Evolutionary conservation across 2,888 invertebrate species (phyloP).

Genomic region (Byasa hedistus): DNA sequence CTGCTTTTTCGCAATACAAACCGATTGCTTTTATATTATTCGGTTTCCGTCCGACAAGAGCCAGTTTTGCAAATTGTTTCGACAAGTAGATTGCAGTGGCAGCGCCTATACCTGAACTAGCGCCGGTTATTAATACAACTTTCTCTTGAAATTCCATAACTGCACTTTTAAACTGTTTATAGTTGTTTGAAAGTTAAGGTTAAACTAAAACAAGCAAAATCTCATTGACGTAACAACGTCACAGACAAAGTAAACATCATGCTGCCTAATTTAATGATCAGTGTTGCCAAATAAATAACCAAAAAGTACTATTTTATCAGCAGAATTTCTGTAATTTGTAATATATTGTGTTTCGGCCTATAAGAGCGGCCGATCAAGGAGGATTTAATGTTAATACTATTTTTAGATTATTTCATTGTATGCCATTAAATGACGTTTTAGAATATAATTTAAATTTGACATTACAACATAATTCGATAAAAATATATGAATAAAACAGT

Average conservation of each 20-base stretch:
- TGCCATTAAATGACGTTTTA: too few species aligned
- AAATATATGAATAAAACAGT: too few species aligned
- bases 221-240: conserved; percentile 5
- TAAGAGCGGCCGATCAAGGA: too few species aligned
- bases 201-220: conserved; percentile 5
- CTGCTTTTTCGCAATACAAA: conserved; percentile 77
- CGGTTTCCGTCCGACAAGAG: conserved; percentile 79
- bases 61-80: conserved; percentile 82
- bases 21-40: conserved; percentile 60
- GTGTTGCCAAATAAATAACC: conserved; percentile 1
- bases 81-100: conserved; percentile 84
- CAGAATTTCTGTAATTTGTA: too few species aligned
- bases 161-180: conserved; percentile 6
- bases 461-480: too few species aligned
- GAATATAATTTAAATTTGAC: too few species aligned
- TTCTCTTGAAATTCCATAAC: conserved; percentile 81
- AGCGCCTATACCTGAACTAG: conserved; percentile 88
- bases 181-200: conserved; percentile 15
- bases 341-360: too few species aligned
- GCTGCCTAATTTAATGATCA: not conserved
- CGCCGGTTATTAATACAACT: conserved; percentile 83
- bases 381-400: too few species aligned
- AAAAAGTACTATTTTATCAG: too few species aligned
- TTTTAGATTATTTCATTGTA: too few species aligned
- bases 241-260: not conserved